Percentiles rank a stretch among this genome's conserved stretches.
phyloP scores from a whole-genome alignment of 92 coral and sea anemone genomes.

The Meandrina meandrites region DNA sequence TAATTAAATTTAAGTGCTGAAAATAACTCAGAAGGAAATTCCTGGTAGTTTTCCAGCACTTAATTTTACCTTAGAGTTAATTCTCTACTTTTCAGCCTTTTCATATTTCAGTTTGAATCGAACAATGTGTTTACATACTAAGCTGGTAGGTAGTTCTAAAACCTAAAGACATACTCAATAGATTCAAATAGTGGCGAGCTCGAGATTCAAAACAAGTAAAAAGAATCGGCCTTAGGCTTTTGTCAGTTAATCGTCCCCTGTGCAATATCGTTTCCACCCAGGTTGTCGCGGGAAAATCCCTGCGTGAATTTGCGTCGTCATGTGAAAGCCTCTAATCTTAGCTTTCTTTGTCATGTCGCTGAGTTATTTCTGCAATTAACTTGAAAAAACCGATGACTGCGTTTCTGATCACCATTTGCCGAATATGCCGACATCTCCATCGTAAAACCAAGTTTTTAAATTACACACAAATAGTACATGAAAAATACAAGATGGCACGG shows the following conservation, averaged over 20 bases:
- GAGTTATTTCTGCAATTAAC: neutral
- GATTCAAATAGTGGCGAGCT: too few species aligned
- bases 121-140: neutral
- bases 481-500: neutral
- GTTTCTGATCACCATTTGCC: too few species aligned
- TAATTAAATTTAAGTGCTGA: too few species aligned
- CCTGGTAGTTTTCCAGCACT: too few species aligned
- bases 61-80: too few species aligned
- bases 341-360: neutral
- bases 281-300: neutral
- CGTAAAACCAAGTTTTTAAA: neutral
- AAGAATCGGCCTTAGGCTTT: too few species aligned
- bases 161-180: too few species aligned
- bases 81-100: too few species aligned
- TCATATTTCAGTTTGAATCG: neutral
- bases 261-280: too few species aligned
- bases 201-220: too few species aligned
- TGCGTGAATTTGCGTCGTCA: neutral
- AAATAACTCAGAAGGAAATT: too few species aligned
- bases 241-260: neutral
- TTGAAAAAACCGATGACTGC: neutral
- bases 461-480: neutral
- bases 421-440: neutral
- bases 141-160: neutral
- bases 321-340: neutral